A percentile compares a stretch with the other conserved stretches of the same genome.
phyloP scores from a whole-genome alignment of 2,797 vertebrate genomes.

The Cottoperca gobio region DNA sequence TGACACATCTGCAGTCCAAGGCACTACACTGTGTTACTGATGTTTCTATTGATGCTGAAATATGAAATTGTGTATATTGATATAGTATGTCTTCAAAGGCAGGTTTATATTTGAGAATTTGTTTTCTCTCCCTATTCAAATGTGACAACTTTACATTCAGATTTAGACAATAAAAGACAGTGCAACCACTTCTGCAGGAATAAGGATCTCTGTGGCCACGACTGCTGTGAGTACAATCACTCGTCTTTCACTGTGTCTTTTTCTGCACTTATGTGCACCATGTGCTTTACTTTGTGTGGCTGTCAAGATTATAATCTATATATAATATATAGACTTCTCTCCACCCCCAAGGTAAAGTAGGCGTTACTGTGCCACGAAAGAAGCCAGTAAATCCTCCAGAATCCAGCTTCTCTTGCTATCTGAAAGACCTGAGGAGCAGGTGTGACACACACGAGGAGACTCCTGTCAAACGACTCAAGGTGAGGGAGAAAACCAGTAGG shows the following conservation, averaged over 20 bases:
- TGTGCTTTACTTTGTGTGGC: conserved; percentile 1
- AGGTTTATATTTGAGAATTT: conserved; percentile 7
- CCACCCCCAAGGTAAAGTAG: conserved; percentile 90
- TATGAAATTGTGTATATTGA: neutral
- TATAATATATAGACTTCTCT: neutral
- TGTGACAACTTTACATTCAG: conserved; percentile 16
- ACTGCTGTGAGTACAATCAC: conserved; percentile 92
- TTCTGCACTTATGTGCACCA: neutral
- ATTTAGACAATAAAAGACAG: conserved; percentile 82
- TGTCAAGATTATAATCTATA: neutral
- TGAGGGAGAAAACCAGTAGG: conserved; percentile 31
- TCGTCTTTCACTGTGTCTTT: neutral
- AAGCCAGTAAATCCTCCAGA: conserved; percentile 79
- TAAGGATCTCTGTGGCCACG: conserved; percentile 93
- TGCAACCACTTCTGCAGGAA: conserved; percentile 97
- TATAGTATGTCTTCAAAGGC: neutral
- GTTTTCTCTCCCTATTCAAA: neutral
- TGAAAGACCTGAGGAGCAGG: conserved; percentile 91
- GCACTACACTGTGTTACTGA: conserved; percentile 17
- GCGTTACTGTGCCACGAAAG: conserved; percentile 84
- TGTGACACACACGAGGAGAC: conserved; percentile 86
- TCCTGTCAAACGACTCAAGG: conserved; percentile 93
- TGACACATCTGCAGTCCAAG: conserved; percentile 40
- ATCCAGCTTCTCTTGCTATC: conserved; percentile 87
- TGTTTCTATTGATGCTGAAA: conserved; percentile 5